These are phyloP conservation scores for Hozukius guyotensis DNA, from an alignment of 2,797 vertebrate genomes.

Conservation along the genomic window DNA sequence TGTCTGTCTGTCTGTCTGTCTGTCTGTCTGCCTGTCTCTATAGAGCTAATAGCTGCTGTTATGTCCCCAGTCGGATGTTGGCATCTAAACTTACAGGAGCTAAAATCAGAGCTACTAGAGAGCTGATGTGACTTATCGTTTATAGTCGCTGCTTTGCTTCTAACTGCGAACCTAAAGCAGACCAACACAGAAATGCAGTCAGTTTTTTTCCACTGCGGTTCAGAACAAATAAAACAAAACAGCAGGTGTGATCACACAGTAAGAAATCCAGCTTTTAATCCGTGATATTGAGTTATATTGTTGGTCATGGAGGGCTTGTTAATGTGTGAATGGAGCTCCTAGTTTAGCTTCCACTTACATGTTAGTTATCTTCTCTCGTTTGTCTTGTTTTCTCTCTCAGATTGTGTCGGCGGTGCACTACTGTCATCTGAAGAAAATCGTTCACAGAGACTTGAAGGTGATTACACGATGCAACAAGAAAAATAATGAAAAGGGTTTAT, in stretches of 20 bases:
- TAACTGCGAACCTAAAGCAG: background rate
- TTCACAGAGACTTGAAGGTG: conserved; percentile 96
- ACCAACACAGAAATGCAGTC: background rate
- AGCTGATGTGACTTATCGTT: background rate
- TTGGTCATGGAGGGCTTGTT: background rate
- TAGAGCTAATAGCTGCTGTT: no score
- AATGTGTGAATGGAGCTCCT: background rate
- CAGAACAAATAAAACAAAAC: background rate
- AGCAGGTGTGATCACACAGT: background rate
- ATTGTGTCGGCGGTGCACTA: conserved; percentile 95
- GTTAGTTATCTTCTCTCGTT: background rate
- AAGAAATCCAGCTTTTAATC: background rate
- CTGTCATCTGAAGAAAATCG: conserved; percentile 95
- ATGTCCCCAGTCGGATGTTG: no score
- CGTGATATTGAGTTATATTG: background rate
- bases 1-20: background rate
- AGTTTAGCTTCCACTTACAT: background rate
- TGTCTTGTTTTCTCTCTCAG: conserved; percentile 64
- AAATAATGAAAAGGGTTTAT: background rate
- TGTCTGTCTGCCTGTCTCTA: background rate
- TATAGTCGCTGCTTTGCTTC: background rate
- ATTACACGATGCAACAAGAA: background rate
- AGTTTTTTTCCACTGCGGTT: background rate
- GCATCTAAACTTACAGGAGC: background rate
- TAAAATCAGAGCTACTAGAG: background rate